Conservation (phyloP, 35 echinoderm and acorn worm genomes). For the Apostichopus californicus region DNA sequence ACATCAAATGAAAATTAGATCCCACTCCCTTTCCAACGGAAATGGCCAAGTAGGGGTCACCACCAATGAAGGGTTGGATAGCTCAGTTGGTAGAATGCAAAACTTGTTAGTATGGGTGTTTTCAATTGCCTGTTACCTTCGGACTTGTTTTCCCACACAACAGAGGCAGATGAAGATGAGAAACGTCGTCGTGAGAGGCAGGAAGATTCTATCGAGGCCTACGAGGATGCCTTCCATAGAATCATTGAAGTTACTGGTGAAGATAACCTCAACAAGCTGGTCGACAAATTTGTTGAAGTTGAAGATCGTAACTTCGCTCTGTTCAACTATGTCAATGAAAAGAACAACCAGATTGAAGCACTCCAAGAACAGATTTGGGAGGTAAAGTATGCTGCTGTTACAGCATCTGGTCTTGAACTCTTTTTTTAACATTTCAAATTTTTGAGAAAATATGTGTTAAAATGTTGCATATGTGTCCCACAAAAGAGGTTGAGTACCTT, state of each 20-base stretch:
- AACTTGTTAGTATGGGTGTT: no score
- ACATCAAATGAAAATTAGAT: no score
- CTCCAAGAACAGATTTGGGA: slow-evolving; percentile 93
- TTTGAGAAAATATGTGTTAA: no score
- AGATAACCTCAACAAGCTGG: slow-evolving; percentile 81
- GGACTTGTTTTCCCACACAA: background rate
- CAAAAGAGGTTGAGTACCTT: no score
- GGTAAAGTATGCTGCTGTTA: slow-evolving; percentile 40
- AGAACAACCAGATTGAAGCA: slow-evolving; percentile 98
- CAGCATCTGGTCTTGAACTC: no score
- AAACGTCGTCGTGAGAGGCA: slow-evolving; percentile 90
- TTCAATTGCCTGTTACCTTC: no score
- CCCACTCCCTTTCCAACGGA: no score
- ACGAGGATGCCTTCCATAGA: slow-evolving; percentile 90
- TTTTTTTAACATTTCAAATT: no score
- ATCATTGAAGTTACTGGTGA: slow-evolving; percentile 96
- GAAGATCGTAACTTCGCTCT: slow-evolving; percentile 99
- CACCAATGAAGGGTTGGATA: no score
- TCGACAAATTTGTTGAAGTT: slow-evolving; percentile 94
- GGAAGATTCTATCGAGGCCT: slow-evolving; percentile 99
- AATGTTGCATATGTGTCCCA: no score
- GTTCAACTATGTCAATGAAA: slow-evolving; percentile 98
- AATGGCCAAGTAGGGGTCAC: no score
- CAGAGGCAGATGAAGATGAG: slow-evolving; percentile 96
- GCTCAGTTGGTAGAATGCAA: no score